phyloP scores from a whole-genome alignment of 2,113 vertebrate species.

The Tichodroma muraria region DNA sequence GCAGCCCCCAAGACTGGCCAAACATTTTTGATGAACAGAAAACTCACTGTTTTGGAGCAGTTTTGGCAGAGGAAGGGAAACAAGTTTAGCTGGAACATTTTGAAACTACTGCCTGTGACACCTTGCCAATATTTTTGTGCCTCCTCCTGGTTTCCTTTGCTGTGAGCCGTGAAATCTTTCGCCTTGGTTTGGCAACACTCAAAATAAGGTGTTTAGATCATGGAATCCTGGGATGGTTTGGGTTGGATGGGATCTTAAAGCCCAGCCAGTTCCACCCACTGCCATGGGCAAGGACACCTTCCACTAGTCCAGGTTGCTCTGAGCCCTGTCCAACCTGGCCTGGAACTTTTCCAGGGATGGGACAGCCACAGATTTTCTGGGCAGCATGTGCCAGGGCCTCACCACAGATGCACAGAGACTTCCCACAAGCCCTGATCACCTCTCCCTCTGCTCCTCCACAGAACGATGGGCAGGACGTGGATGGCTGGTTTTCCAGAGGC shows the following conservation, averaged over 20 bases:
- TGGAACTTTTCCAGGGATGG: not conserved
- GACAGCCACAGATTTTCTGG: not conserved
- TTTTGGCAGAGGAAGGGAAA: not conserved
- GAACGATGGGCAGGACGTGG: conserved; percentile 7
- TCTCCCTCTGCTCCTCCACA: not conserved
- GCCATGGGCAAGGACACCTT: not conserved
- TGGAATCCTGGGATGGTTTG: not conserved
- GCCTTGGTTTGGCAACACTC: not conserved
- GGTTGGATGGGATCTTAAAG: not conserved
- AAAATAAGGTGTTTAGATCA: not conserved
- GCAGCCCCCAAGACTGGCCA: not conserved
- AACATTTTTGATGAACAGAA: not conserved
- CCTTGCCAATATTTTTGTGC: not conserved
- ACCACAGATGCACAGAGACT: not conserved
- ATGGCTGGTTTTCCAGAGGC: conserved; percentile 13
- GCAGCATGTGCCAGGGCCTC: not conserved
- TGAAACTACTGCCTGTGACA: not conserved
- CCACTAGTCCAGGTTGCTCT: not conserved
- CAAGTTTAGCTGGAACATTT: not conserved
- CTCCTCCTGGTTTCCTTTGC: not conserved
- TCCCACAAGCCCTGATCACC: fast-evolving
- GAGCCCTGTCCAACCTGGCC: not conserved
- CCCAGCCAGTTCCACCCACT: not conserved
- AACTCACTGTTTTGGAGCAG: not conserved
- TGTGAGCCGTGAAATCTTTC: not conserved